Conservation (phyloP, 2,797 vertebrate species). For the Ciconia nigra region DNA sequence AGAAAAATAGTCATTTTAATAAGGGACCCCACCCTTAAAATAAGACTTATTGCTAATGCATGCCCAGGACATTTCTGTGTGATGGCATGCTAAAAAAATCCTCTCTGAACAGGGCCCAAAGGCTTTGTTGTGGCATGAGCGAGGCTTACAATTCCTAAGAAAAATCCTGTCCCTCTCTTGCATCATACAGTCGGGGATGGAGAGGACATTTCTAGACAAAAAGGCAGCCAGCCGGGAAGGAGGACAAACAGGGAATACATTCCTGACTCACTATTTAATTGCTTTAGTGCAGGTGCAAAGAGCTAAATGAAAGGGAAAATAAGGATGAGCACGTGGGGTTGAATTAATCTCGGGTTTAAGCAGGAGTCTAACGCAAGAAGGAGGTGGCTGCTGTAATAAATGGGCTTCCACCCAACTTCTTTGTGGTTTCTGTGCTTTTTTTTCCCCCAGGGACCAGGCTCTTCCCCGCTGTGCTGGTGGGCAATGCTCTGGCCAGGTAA, state of each 20-base stretch:
- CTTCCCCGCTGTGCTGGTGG: accelerated
- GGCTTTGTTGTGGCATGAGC: conserved; percentile 27
- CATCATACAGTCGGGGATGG: not conserved
- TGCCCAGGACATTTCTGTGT: conserved; percentile 28
- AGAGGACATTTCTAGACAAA: conserved; percentile 37
- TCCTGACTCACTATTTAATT: conserved; percentile 33
- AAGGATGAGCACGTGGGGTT: not conserved
- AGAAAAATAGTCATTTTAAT: conserved; percentile 33
- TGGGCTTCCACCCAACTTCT: not conserved
- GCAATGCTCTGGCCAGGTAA: not conserved
- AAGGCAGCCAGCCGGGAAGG: not conserved
- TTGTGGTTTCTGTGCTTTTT: not conserved
- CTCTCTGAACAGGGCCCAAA: not conserved
- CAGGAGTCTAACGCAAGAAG: not conserved
- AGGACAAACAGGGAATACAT: conserved; percentile 20
- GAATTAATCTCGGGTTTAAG: not conserved
- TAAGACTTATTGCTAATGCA: conserved; percentile 14
- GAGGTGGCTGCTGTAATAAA: not conserved
- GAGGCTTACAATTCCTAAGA: not conserved
- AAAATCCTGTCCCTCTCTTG: conserved; percentile 33
- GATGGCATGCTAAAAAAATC: conserved; percentile 55
- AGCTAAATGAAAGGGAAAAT: not conserved
- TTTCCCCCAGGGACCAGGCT: not conserved
- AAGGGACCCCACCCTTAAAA: conserved; percentile 41
- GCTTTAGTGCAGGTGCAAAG: conserved; percentile 13